Conservation (phyloP, 2,888 invertebrate species). For the Yponomeuta cagnagella region DNA sequence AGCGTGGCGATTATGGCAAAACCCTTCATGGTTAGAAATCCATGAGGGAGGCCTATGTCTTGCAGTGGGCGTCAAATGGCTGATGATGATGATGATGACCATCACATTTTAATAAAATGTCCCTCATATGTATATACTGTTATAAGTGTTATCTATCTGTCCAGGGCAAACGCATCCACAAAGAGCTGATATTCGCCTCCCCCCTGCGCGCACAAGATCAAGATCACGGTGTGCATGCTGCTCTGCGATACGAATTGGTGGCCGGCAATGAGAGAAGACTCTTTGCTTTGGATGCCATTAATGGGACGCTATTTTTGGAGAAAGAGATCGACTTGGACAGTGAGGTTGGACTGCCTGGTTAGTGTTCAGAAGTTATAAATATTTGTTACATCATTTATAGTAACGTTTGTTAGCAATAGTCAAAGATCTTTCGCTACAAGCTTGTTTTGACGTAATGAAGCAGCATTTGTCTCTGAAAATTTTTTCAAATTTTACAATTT, state of each 20-base stretch:
- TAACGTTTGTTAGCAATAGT: not conserved
- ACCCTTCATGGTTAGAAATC: too few relatives aligned
- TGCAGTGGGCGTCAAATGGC: too few relatives aligned
- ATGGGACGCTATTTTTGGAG: slow-evolving; percentile 85
- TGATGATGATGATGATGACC: not conserved
- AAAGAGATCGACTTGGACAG: slow-evolving; percentile 88
- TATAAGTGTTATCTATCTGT: not conserved
- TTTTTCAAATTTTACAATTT: too few relatives aligned
- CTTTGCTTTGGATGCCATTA: slow-evolving; percentile 83
- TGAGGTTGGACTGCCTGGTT: slow-evolving; percentile 80
- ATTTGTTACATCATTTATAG: too few relatives aligned
- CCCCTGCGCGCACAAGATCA: slow-evolving; percentile 87
- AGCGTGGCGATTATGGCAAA: too few relatives aligned
- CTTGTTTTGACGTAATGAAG: too few relatives aligned
- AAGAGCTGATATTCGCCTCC: slow-evolving; percentile 81
- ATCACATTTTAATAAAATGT: not conserved
- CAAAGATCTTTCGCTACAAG: too few relatives aligned
- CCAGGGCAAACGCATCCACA: slow-evolving; percentile 83
- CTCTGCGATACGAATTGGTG: slow-evolving; percentile 85
- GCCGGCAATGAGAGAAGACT: slow-evolving; percentile 86
- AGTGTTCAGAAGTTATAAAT: slow-evolving; percentile 3
- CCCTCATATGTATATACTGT: not conserved
- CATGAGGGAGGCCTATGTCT: too few relatives aligned
- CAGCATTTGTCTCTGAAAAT: too few relatives aligned
- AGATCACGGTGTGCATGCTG: slow-evolving; percentile 83